Evolutionary conservation across 2,888 invertebrate genomes (phyloP), one percentile per base, ranked within the genome.

Genomic region (Sinelater perroti): DNA sequence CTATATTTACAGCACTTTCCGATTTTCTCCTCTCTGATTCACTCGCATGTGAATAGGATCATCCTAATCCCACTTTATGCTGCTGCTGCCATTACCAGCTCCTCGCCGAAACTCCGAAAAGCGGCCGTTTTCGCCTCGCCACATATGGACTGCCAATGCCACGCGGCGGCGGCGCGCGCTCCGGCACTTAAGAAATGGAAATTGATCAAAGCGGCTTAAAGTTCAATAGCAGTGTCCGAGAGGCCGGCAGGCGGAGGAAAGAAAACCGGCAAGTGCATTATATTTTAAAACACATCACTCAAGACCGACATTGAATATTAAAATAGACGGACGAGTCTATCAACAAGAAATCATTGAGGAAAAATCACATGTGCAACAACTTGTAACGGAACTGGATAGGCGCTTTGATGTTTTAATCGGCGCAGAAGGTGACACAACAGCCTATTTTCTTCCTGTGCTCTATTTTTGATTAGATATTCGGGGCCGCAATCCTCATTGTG

Each of bases 1-100:
- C 56, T 67, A 63, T 66, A 66, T 66, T 65, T 67, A 65, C 58
- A 61, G 61, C 56, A 61, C 47, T 52, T 57, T 47, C 40, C 20
- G 31, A 40, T 52, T 55, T 42, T 44, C 44, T 28, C 28, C 10
- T 28, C 28, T 42, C 65, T 65, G 65, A 66, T 65, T 66, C 67
- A 67, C 63, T 67, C 62, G 60, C 62, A 57, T 60, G 56, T 45
- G 24, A 18, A 44, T 31, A 33, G 26, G 40, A 35, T 36, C 26
- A 26, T 36, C 49, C 16, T 24, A 52, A 52, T 42, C 52, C 33
- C 17, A 42, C 44, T 18, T 24, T 47, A 33, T 31, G 18, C 31
- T 28, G n/a, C n/a, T n/a, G n/a, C n/a, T n/a, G n/a, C n/a, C n/a
- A n/a, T n/a, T n/a, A n/a, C n/a, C n/a, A n/a, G n/a, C n/a, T n/a